Conservation (phyloP, 2,113 vertebrate genomes). For the Micromys minutus region DNA sequence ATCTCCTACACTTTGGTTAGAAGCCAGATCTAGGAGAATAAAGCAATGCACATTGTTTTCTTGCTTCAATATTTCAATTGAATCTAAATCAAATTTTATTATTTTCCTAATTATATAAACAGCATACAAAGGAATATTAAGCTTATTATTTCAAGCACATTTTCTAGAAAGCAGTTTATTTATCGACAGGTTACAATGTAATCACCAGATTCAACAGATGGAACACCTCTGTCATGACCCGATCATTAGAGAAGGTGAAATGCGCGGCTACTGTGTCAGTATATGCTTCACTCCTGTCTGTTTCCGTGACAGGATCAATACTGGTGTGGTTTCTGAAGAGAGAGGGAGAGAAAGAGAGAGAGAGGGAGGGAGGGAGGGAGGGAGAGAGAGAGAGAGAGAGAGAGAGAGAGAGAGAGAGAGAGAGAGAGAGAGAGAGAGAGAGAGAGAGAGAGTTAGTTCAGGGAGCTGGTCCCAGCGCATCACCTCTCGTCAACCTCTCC, state of each 20-base stretch:
- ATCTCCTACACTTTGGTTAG: not conserved
- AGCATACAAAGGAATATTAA: not conserved
- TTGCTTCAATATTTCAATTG: not conserved
- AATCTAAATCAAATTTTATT: not conserved
- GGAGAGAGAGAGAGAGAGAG: too few species aligned
- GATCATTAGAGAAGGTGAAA: not conserved
- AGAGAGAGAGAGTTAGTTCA: too few species aligned
- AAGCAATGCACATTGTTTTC: not conserved
- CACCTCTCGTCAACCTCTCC: not conserved
- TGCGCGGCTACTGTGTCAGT: not conserved
- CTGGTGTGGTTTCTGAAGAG: not conserved
- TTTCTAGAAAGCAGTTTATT: not conserved
- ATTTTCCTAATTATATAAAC: not conserved
- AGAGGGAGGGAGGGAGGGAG: too few species aligned
- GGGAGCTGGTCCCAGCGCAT: not conserved
- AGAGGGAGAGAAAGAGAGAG: too few species aligned
- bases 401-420: too few species aligned
- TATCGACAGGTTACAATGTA: not conserved
- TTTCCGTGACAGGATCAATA: not conserved
- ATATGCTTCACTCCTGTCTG: not conserved
- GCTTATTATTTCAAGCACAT: constrained; percentile 26
- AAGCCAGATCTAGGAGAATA: not conserved
- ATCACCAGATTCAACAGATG: not conserved
- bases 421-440: too few species aligned
- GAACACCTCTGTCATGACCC: not conserved